Conservation (phyloP, 2,888 invertebrate genomes). For the Lasioglossum marginatum region DNA sequence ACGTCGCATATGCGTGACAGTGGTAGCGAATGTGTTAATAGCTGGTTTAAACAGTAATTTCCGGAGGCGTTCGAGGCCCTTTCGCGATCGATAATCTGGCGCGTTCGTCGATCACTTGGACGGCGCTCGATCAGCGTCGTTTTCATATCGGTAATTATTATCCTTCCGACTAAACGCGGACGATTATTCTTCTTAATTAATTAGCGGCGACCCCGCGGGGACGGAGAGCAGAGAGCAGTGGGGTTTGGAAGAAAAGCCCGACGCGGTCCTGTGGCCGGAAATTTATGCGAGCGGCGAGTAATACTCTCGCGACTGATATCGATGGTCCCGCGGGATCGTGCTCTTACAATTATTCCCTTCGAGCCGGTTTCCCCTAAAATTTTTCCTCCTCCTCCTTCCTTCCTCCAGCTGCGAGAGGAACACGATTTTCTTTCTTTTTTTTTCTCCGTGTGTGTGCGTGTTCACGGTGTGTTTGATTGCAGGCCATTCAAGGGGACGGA, state of each 20-base stretch:
- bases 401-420: neutral
- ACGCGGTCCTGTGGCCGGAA: neutral
- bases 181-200: slow-evolving; percentile 53
- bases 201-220: slow-evolving; percentile 8
- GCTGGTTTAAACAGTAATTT: neutral
- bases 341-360: slow-evolving; percentile 48
- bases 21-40: neutral
- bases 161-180: slow-evolving; percentile 35
- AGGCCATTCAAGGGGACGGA: slow-evolving; percentile 52
- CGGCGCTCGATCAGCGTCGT: slow-evolving; percentile 50
- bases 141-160: slow-evolving; percentile 63
- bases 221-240: no score
- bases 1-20: neutral
- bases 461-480: slow-evolving; percentile 63
- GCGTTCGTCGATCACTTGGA: slow-evolving; percentile 49
- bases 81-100: neutral
- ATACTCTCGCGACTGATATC: slow-evolving; percentile 27
- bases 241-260: slow-evolving; percentile 8
- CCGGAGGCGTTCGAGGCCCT: neutral
- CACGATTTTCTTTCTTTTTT: neutral
- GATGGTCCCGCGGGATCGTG: slow-evolving; percentile 7
- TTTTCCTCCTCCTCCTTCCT: neutral
- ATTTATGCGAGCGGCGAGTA: slow-evolving; percentile 39
- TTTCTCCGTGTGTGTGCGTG: slow-evolving; percentile 41
- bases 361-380: neutral